These are phyloP conservation scores for Lepus americanus DNA, from an alignment of 2,113 vertebrate genomes.

Conservation along the genomic window DNA sequence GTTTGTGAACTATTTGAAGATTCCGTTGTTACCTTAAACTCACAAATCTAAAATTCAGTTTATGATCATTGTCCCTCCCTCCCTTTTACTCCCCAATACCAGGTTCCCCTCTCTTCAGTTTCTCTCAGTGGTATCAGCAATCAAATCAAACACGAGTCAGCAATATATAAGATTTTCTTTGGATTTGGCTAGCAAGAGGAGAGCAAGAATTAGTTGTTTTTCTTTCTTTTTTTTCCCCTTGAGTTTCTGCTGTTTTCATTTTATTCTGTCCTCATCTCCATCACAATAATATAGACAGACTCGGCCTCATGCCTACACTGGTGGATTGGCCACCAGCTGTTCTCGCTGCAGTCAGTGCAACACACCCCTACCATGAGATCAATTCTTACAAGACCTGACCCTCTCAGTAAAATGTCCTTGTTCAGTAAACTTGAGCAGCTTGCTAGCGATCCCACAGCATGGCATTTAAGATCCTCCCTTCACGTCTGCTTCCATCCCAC, in stretches of 20 bases:
- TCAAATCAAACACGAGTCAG: neutral
- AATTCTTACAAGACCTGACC: neutral
- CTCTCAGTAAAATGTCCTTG: neutral
- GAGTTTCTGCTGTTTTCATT: neutral
- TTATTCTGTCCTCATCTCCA: neutral
- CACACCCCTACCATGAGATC: neutral
- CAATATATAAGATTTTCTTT: constrained; percentile 58
- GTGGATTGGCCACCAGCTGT: neutral
- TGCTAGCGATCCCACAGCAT: neutral
- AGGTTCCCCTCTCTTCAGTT: neutral
- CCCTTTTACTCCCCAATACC: neutral
- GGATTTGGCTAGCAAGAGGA: neutral
- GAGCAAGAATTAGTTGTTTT: neutral
- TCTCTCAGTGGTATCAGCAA: neutral
- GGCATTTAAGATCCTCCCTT: neutral
- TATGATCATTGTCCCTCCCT: neutral
- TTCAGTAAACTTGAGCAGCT: neutral
- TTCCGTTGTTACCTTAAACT: neutral
- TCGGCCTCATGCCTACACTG: neutral
- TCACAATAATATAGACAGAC: neutral
- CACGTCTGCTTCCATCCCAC: neutral
- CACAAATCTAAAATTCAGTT: constrained; percentile 20
- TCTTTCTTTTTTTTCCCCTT: neutral
- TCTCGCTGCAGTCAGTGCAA: neutral
- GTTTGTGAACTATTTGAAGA: neutral